Evolutionary conservation across 2,113 vertebrate species (phyloP), one percentile per base, ranked within the genome.

Genomic region (Microcebus murinus): DNA sequence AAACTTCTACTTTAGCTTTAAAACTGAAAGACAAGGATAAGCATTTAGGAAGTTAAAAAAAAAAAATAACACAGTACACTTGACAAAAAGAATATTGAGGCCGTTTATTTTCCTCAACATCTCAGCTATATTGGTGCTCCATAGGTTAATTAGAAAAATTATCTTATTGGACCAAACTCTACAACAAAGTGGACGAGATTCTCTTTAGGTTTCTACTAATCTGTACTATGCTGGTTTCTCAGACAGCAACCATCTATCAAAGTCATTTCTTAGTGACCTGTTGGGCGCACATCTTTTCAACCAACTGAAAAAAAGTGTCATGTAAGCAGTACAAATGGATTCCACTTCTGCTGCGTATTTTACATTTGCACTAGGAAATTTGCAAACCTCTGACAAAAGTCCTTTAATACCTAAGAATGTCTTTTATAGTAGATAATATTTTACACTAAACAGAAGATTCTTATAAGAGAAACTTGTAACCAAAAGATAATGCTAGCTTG

Each of bases 131-230:
- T n/a, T 97, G 98, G 98, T 99, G 99, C 98, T 99, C 98, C 36
- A 98, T 81, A 98, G 99, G 99, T 99, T 99, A 99, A 99, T 99
- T 99, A 99, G 98, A 99, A 99, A 99, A 99, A 99, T 98, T 99
- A 99, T 99, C 99, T 99, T 97, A 98, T 98, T 99, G 99, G 98
- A 98, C 98, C 98, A 98, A 98, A 96, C 70, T 96, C 98, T 98
- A 96, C 98, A 98, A 98, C 97, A 98, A 98, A 99, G 98, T 96
- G 97, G 98, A 98, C 18, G 45, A 98, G 98, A 98, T 98, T 99
- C 98, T 99, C 98, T 98, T 98, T 27, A 97, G 98, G 97, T 98
- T 98, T 98, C 97, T 96, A 98, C 98, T 99, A 99, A 99, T 99
- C 99, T 98, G 98, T 96, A 98, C 98, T 94, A 95, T 70, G 85